These are phyloP conservation scores for Bombylius discolor DNA, from an alignment of 2,888 invertebrate species.

Conservation along the genomic window DNA sequence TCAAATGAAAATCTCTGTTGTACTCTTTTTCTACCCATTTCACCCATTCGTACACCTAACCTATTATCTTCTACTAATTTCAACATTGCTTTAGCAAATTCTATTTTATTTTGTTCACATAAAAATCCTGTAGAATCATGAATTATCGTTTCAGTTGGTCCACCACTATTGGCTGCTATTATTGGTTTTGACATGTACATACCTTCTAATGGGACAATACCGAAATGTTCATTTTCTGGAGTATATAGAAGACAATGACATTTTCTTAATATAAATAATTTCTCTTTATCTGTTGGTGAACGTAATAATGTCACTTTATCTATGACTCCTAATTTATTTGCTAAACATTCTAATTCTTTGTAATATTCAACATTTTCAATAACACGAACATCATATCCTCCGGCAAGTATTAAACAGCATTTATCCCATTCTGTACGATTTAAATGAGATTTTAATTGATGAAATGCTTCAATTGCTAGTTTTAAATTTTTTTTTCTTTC, in stretches of 20 bases:
- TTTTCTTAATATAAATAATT: constrained; percentile 63
- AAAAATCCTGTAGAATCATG: constrained; percentile 70
- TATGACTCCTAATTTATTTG: constrained; percentile 48
- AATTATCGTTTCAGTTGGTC: constrained; percentile 82
- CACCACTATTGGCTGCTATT: constrained; percentile 89
- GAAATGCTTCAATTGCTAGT: constrained; percentile 71
- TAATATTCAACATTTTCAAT: constrained; percentile 78
- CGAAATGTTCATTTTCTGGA: constrained; percentile 95
- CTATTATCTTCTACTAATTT: constrained; percentile 50
- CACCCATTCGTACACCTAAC: constrained; percentile 54
- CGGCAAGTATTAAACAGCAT: constrained; percentile 82
- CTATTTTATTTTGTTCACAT: constrained; percentile 52
- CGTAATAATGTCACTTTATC: constrained; percentile 70
- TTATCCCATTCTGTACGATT: constrained; percentile 45
- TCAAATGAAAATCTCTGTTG: constrained; percentile 70
- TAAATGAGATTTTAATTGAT: constrained; percentile 45
- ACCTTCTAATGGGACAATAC: constrained; percentile 97
- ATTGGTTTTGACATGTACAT: constrained; percentile 92
- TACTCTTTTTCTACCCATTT: constrained; percentile 60
- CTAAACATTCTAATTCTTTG: constrained; percentile 56
- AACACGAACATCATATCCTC: constrained; percentile 87
- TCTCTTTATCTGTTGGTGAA: constrained; percentile 76
- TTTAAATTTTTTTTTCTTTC: constrained; percentile 93
- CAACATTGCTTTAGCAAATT: constrained; percentile 67
- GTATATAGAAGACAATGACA: constrained; percentile 83